phyloP scores from a whole-genome alignment of 64 coral and sea anemone genomes.

The Pocillopora damicornis region DNA sequence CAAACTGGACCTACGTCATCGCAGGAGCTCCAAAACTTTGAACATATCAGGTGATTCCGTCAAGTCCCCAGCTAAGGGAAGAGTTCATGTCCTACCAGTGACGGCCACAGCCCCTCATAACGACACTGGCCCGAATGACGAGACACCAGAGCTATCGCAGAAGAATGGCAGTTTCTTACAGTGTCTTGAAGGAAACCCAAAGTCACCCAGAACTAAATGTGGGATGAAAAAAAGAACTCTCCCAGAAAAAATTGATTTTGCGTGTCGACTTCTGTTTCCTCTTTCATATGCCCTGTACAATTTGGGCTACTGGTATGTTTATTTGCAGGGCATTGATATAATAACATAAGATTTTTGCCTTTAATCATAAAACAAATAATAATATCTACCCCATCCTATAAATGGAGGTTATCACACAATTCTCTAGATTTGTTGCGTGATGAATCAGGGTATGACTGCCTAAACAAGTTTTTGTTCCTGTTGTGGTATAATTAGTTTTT shows the following conservation, averaged over 20 bases:
- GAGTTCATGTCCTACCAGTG: background rate
- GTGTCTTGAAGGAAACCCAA: background rate
- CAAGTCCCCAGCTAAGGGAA: background rate
- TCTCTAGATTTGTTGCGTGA: background rate
- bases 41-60: background rate
- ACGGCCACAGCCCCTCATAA: background rate
- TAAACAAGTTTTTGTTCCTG: too few relatives aligned
- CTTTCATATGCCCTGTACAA: constrained; percentile 2
- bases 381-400: too few relatives aligned
- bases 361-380: background rate
- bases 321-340: constrained; percentile 2
- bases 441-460: background rate
- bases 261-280: constrained; percentile 8
- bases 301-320: constrained; percentile 10
- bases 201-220: background rate
- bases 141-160: too few relatives aligned
- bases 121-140: background rate
- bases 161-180: background rate
- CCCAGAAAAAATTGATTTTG: constrained; percentile 3
- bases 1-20: background rate
- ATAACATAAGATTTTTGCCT: background rate
- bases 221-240: background rate
- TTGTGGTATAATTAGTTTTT: too few relatives aligned
- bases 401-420: background rate
- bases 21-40: background rate